These are phyloP conservation scores for Prunella strophiata DNA, from an alignment of 2,797 vertebrate species.

Conservation along the genomic window DNA sequence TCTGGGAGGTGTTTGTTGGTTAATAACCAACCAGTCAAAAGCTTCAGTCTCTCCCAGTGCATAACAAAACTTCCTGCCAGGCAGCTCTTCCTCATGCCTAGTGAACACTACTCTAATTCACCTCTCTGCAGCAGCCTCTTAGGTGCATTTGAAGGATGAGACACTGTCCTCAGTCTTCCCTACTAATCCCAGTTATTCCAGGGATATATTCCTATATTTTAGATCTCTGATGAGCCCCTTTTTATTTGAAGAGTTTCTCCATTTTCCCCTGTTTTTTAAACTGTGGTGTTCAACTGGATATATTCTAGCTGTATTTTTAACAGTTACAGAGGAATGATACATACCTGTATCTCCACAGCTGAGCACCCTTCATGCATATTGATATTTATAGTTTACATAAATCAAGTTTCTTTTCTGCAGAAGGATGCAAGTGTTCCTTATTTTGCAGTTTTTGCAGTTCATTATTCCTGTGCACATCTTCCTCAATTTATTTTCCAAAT, in stretches of 20 bases:
- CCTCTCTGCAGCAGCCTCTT: background rate
- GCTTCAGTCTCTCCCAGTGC: background rate
- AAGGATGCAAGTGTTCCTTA: background rate
- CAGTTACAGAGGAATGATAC: background rate
- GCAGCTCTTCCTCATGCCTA: background rate
- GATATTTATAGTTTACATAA: background rate
- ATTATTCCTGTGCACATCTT: background rate
- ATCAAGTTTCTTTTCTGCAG: background rate
- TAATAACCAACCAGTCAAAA: background rate
- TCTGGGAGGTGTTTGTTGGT: background rate
- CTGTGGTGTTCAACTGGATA: background rate
- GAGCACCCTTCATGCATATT: background rate
- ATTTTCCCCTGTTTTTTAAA: background rate
- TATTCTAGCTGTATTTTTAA: background rate
- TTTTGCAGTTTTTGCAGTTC: background rate
- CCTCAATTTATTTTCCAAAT: background rate
- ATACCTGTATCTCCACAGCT: background rate
- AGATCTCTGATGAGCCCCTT: background rate
- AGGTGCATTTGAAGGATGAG: background rate
- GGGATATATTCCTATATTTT: background rate
- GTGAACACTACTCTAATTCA: background rate
- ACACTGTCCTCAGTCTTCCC: background rate
- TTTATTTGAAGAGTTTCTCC: background rate
- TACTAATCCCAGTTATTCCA: background rate
- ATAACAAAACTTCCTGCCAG: background rate